These are phyloP conservation scores for Euthynnus affinis DNA, from an alignment of 2,797 vertebrate genomes.

Conservation along the genomic window DNA sequence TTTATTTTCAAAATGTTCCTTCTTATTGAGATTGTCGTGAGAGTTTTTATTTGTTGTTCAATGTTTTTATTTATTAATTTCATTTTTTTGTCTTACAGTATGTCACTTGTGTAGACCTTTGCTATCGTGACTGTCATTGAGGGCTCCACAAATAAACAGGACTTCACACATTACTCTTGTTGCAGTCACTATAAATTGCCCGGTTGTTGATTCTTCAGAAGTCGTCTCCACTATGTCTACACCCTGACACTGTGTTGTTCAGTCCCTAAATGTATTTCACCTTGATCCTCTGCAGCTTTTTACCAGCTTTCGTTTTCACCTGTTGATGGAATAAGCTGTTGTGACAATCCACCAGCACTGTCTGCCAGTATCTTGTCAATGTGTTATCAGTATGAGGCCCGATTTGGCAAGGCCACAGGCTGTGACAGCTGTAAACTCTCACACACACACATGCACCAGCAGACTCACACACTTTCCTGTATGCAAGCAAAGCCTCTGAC, in stretches of 20 bases:
- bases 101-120: not conserved
- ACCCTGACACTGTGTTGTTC: not conserved
- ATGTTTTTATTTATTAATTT: not conserved
- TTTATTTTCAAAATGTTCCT: not conserved
- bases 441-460: constrained; percentile 55
- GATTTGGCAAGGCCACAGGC: constrained; percentile 78
- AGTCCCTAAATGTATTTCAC: constrained; percentile 6
- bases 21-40: not conserved
- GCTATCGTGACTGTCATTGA: not conserved
- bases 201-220: not conserved
- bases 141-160: constrained; percentile 3
- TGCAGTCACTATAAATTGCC: not conserved
- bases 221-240: not conserved
- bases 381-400: constrained; percentile 78
- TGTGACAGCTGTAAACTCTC: constrained; percentile 85
- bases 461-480: constrained; percentile 23
- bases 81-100: not conserved
- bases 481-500: constrained; percentile 18
- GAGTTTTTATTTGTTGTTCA: not conserved
- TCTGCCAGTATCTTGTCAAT: constrained; percentile 79
- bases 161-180: not conserved
- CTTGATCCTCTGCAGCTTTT: constrained; percentile 16
- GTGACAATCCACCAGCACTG: constrained; percentile 55
- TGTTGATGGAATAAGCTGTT: constrained; percentile 55
- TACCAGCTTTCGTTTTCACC: constrained; percentile 39